Conservation (phyloP, 2,113 vertebrate species). For the Toxotes jaculatrix region DNA sequence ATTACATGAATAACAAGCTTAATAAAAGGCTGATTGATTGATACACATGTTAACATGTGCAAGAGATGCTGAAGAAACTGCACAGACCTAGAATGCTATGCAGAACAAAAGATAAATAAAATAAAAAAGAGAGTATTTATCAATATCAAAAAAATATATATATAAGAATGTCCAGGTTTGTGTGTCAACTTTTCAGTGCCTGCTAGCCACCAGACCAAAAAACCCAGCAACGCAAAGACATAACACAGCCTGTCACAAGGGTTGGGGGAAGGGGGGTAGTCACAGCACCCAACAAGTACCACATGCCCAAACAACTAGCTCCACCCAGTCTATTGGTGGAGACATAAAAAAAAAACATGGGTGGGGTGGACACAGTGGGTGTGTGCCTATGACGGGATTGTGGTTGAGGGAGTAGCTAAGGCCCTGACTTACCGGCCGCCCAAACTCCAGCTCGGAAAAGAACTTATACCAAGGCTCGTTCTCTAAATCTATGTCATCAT, state of each 20-base stretch:
- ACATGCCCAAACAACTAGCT: constrained; percentile 75
- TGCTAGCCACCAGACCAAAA: constrained; percentile 63
- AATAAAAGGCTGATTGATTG: constrained; percentile 2
- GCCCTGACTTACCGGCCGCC: constrained; percentile 98
- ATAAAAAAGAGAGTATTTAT: background rate
- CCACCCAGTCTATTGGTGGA: constrained; percentile 64
- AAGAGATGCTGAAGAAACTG: constrained; percentile 4
- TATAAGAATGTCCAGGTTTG: constrained; percentile 20
- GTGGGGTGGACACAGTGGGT: constrained; percentile 58
- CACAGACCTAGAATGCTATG: background rate
- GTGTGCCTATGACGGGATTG: constrained; percentile 60
- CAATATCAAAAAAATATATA: background rate
- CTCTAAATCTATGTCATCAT: constrained; percentile 99
- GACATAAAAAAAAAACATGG: constrained; percentile 39
- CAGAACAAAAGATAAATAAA: background rate
- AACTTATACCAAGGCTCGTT: constrained; percentile 99
- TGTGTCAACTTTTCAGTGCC: constrained; percentile 38
- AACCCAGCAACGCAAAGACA: constrained; percentile 60
- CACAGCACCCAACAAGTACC: constrained; percentile 75
- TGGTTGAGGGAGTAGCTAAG: constrained; percentile 59
- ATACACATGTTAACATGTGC: constrained; percentile 6
- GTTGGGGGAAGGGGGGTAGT: constrained; percentile 27
- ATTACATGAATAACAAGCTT: background rate
- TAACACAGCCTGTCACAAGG: constrained; percentile 57
- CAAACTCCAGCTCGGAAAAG: constrained; percentile 99